Evolutionary conservation across 2,888 invertebrate species (phyloP), one percentile per base, ranked within the genome.

Genomic region (Griposia aprilina): DNA sequence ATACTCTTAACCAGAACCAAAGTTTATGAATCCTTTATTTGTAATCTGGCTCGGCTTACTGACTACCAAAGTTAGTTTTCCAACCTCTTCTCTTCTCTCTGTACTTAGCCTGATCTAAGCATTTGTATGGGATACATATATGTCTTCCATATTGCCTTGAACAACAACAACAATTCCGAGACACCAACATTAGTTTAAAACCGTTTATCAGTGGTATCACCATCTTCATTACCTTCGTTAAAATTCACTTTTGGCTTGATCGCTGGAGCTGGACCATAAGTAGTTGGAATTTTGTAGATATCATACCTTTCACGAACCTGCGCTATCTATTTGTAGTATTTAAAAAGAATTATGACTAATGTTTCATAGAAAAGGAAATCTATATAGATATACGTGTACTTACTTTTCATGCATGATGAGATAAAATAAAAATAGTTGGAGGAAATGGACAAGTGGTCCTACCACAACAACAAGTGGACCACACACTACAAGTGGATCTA

Each of bases 351-450:
- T 68, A 81, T 52, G 67, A 57, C 62, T 66, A 69, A 68, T 41
- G 10, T 70, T 80, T n/a, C 55, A 67, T 70, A 23, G 59, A 74
- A 78, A 80, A 52, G n/a, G 69, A 85, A 65, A 70, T 76, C 45
- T 52, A 73, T 30, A 57, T 66, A 67, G 50, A 23, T 63, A 26
- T 72, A 62, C 45, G 11, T 45, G 30, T 23, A 72, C 63, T 63
- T 48, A 59, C 10, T 81, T 69, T 77, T 20, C 48, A 66, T 55
- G 59, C 48, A 41, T 30, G 10, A 65, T 73, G 77, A 72, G 13
- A 36, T 59, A 45, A 11, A 60, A 67, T n/a, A 62, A 60, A 36
- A 71, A 71, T 59, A 6, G 3, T 15, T 17, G 15, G 7, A 26
- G 15, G 13, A 73, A 78, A 78, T 26, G 8, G 20, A 36, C n/a